Base-by-base conservation (phyloP, 2,113 vertebrate genomes). In the Patagioenas fasciata region DNA sequence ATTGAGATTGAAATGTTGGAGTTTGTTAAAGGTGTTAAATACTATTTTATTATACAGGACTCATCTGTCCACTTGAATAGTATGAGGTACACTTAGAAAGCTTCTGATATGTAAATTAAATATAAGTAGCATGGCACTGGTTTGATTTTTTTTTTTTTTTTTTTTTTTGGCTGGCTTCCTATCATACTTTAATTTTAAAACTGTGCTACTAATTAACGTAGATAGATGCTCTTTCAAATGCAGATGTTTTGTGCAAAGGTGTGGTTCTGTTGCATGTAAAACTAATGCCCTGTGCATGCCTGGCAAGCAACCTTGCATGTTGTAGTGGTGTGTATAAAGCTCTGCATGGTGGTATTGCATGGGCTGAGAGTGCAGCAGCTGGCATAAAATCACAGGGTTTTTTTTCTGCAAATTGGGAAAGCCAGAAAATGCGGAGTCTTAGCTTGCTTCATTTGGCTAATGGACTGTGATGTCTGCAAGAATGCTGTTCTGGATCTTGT, bases 321-420 rank as follows among this genome's bases (percentile, higher is more conserved):
- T 25, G 4, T 75, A 32, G 5, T 0, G 0, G 26, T 29, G 36
- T 25, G 2, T 44, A 1, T 83, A 10, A 53, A 36, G 47, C 31
- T 78, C 53, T 73, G 26, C 4, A 7, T 51, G 38, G 7, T 31
- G 6, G 61, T 72, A 1, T 20, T 66, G n/a, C 29, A 6, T 53
- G 32, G 34, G 42, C 18, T 1, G 1, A 31, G 51, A 36, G 50
- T 36, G 36, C 21, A 61, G 65, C 65, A 79, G 57, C 58, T 47
- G 44, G 3, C 12, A 36, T 13, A 34, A 88, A 51, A 25, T 42
- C 34, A 20, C 26, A 25, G 34, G 2, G 10, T 28, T 31, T 54
- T 56, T 56, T 70, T 84, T 51, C 47, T 94, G 48, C 28, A 66
- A 3, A 34, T 89, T 18, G 4, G 32, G 60, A 75, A 54, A 82